Percentiles rank a stretch among this genome's conserved stretches.
Evolutionary conservation across 2,797 vertebrate species (phyloP).

Genomic region (Cossypha niveicapilla): DNA sequence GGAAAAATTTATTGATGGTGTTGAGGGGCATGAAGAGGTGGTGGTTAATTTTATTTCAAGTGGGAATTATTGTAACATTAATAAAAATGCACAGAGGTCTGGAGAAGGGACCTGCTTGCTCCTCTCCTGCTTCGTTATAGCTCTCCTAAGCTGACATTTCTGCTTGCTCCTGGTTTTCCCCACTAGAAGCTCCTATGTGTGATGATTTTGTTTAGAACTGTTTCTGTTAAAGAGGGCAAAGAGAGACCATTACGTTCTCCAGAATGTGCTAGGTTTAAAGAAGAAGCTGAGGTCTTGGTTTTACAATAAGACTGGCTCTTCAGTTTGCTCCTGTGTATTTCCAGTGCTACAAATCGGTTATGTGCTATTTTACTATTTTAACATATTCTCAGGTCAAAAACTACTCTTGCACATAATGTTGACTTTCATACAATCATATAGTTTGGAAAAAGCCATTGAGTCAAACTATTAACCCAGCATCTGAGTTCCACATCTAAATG

Average conservation of each 20-base stretch:
- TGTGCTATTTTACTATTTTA: neutral
- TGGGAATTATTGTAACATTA: neutral
- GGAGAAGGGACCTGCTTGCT: neutral
- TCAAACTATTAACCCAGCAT: neutral
- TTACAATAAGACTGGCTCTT: neutral
- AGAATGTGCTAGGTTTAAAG: neutral
- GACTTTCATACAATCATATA: neutral
- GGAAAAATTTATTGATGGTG: neutral
- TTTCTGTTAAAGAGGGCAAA: neutral
- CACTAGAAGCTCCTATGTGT: neutral
- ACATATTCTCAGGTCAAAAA: neutral
- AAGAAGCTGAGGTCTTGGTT: neutral
- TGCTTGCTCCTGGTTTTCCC: neutral
- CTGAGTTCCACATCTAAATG: accelerated
- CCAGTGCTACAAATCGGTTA: neutral
- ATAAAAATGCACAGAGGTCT: neutral
- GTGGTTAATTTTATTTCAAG: neutral
- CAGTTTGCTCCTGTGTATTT: neutral
- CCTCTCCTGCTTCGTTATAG: neutral
- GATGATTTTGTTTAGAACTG: neutral
- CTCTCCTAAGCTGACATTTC: neutral
- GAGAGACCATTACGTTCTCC: neutral
- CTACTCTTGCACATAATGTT: neutral
- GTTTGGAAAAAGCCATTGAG: neutral
- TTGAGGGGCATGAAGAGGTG: neutral